Evolutionary conservation across 1,140 invertebrate species (phyloP).

Genomic region (Cyclina sinensis): DNA sequence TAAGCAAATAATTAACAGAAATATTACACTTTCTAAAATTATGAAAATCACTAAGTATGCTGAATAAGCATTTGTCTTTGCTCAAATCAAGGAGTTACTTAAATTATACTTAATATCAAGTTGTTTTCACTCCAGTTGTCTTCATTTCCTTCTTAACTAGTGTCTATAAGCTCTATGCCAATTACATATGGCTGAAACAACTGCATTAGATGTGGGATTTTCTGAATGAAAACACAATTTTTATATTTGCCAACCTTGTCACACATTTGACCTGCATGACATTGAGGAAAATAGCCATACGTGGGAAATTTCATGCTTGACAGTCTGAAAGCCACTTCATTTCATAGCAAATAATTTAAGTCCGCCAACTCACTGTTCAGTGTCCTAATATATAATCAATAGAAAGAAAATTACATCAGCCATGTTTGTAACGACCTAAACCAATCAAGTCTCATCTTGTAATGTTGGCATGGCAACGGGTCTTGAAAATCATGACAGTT

Average conservation of each 20-base stretch:
- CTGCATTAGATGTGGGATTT: neutral
- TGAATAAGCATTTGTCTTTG: too few species aligned
- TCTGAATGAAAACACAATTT: neutral
- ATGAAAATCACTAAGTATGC: too few species aligned
- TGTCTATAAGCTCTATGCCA: too few species aligned
- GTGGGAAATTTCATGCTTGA: neutral
- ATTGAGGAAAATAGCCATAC: neutral
- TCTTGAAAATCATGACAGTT: conserved; percentile 22
- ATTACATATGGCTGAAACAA: neutral
- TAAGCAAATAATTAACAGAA: too few species aligned
- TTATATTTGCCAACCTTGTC: neutral
- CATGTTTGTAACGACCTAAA: conserved; percentile 1
- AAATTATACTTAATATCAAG: too few species aligned
- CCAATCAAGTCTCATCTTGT: conserved; percentile 44
- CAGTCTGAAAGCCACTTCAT: neutral
- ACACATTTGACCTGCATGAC: neutral
- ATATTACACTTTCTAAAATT: too few species aligned
- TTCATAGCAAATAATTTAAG: conserved; percentile 1
- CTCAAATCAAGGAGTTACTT: too few species aligned
- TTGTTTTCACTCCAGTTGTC: too few species aligned
- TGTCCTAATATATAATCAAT: conserved; percentile 39
- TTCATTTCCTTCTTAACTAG: too few species aligned
- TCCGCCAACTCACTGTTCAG: conserved; percentile 31
- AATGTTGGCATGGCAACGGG: conserved; percentile 30
- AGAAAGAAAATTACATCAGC: conserved; percentile 54